phyloP scores from a whole-genome alignment of 2,113 vertebrate species.

The Campylomormyrus tamandua region DNA sequence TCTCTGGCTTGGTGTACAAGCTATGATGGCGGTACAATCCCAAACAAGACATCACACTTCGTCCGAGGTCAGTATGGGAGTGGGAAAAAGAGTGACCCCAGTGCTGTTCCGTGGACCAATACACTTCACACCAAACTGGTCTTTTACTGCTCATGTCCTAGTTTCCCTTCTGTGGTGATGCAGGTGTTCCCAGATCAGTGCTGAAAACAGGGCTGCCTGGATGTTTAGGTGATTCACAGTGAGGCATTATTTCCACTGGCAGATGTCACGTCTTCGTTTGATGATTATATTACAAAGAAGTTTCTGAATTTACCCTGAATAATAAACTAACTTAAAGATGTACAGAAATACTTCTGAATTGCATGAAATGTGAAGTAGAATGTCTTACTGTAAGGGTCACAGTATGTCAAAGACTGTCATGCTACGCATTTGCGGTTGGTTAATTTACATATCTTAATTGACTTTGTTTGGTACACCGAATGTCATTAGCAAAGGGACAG shows the following conservation, averaged over 20 bases:
- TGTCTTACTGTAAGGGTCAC: slow-evolving; percentile 8
- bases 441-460: slow-evolving; percentile 42
- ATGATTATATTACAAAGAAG: neutral
- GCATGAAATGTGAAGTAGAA: neutral
- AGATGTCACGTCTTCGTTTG: neutral
- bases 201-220: neutral
- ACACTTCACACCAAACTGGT: neutral
- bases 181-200: neutral
- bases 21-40: neutral
- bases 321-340: neutral
- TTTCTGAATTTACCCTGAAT: neutral
- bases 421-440: slow-evolving; percentile 34
- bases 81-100: neutral
- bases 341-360: neutral
- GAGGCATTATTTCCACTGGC: neutral
- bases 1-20: neutral
- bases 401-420: slow-evolving; percentile 23
- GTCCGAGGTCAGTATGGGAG: neutral
- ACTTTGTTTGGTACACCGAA: slow-evolving; percentile 32
- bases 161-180: neutral
- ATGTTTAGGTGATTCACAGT: neutral
- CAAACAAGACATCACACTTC: neutral
- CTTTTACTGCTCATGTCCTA: neutral
- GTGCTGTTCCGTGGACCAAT: neutral
- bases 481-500: slow-evolving; percentile 22